Percentiles rank a stretch among this genome's conserved stretches.
These are phyloP conservation scores for Bhutanitis thaidina DNA, from an alignment of 2,888 invertebrate species.

Conservation along the genomic window DNA sequence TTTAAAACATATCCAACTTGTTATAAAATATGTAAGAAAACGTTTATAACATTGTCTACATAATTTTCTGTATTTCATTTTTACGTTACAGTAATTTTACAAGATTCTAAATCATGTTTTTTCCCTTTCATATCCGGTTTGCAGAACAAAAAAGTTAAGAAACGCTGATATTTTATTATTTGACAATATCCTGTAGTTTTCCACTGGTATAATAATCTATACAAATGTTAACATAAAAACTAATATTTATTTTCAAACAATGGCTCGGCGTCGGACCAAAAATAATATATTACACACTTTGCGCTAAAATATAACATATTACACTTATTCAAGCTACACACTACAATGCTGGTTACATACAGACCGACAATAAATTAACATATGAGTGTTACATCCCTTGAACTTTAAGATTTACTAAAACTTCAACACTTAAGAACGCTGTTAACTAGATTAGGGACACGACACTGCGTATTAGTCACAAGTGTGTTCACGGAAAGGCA, in stretches of 20 bases:
- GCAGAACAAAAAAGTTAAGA: constrained; percentile 2
- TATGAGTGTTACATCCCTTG: constrained; percentile 34
- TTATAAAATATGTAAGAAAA: too few species aligned
- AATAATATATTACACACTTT: constrained; percentile 63
- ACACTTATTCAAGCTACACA: constrained; percentile 67
- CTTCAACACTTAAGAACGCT: constrained; percentile 39
- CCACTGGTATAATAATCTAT: constrained; percentile 51
- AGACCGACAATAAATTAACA: constrained; percentile 52
- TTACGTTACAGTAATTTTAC: too few species aligned
- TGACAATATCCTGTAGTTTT: constrained; percentile 7
- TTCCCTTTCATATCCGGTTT: background rate
- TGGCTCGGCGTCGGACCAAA: constrained; percentile 32
- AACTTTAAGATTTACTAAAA: constrained; percentile 40
- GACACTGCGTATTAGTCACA: constrained; percentile 26
- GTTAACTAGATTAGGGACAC: constrained; percentile 29
- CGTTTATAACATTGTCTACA: too few species aligned
- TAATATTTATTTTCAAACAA: constrained; percentile 43
- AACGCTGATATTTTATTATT: constrained; percentile 5
- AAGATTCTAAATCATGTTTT: too few species aligned
- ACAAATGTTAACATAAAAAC: constrained; percentile 19
- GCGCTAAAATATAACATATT: constrained; percentile 63
- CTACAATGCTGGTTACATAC: constrained; percentile 53
- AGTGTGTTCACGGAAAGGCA: background rate
- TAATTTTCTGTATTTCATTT: too few species aligned
- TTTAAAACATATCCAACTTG: too few species aligned